Evolutionary conservation across 2,797 vertebrate species (phyloP), one percentile per base, ranked within the genome.

Genomic region (Molossus molossus): DNA sequence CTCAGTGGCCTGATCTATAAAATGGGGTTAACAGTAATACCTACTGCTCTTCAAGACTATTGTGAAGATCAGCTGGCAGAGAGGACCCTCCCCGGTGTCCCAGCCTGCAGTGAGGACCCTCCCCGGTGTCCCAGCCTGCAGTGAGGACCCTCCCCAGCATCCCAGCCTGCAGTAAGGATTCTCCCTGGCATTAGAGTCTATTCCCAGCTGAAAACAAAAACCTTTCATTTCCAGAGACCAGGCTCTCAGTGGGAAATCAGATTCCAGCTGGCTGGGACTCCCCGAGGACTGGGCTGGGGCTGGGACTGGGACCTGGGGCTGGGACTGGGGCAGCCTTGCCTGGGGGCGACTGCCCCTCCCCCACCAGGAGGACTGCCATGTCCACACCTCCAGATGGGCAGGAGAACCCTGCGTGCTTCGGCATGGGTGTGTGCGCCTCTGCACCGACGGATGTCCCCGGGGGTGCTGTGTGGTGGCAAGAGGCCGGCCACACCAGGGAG

Each of bases 1-100:
- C 70, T 70, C 57, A 69, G 1, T 8, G 33, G 17, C 6, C 50
- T 33, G 62, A 25, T 23, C 82, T 5, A 0, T 27, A 67, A 65
- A 0, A 0, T 0, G 8, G 53, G 53, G 13, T 29, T 45, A 76
- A 0, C 6, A 45, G 17, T 17, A 85, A 64, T 11, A 4, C 33
- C 69, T 86, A 45, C 45, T 70, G 33, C 45, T 67, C 76, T 57
- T 91, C 9, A 7, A 12, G 64, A n/a, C 33, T 48, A 20, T 29
- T 84, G 14, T 45, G 53, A 69, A 79, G 33, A 37, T 72, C 37
- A 48, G 45, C 12, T 48, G 27, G 0, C 0, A 10, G 29, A 1
- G 15, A 25, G 77, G 21, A 20, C 57, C 57, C 79, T 91, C 29
- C n/a, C 50, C 3, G 10, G 57, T 6, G 14, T 18, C 79, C 33